A percentile compares a stretch with the other conserved stretches of the same genome.
These are phyloP conservation scores for Haemorhous mexicanus DNA, from an alignment of 2,113 vertebrate genomes.

Conservation along the genomic window DNA sequence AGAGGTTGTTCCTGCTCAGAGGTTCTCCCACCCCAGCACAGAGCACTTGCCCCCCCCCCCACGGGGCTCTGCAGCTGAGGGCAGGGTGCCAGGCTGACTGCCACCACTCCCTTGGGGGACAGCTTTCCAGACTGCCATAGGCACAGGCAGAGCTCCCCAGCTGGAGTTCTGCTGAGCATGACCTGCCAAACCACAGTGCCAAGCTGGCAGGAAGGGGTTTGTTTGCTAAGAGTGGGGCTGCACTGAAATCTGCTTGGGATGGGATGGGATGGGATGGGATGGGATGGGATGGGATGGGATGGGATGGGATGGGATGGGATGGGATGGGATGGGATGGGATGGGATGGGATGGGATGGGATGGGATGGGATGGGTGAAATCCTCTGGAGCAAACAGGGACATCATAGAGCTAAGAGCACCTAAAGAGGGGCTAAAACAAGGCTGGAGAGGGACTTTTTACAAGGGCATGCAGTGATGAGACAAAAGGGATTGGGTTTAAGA, in stretches of 20 bases:
- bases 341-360: neutral
- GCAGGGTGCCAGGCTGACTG: neutral
- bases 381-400: neutral
- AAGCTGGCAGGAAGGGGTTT: neutral
- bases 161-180: fast-evolving
- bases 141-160: neutral
- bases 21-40: neutral
- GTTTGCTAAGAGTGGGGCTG: neutral
- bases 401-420: neutral
- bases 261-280: neutral
- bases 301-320: neutral
- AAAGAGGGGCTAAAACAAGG: fast-evolving
- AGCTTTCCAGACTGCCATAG: fast-evolving
- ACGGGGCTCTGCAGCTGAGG: fast-evolving
- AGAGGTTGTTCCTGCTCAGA: neutral
- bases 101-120: fast-evolving
- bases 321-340: neutral
- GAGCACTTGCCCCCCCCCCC: fast-evolving
- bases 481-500: neutral
- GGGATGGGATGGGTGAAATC: neutral
- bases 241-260: neutral
- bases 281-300: neutral
- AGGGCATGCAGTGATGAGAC: neutral
- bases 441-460: neutral
- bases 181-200: fast-evolving